Evolutionary conservation across 2,888 invertebrate species (phyloP).

Genomic region (Tanytarsus gracilentus): DNA sequence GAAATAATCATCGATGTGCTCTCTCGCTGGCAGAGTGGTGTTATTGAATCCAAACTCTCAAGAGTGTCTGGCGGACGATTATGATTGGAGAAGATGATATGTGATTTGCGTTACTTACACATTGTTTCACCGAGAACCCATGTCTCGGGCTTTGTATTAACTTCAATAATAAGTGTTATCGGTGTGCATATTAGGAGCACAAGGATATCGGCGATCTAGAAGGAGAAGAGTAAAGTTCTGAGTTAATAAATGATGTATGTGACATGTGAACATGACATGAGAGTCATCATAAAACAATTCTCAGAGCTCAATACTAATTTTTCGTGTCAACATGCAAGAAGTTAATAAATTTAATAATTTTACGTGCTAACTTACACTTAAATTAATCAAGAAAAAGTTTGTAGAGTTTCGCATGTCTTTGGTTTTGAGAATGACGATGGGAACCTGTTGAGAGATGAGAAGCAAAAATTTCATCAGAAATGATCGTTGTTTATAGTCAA

Average conservation of each 20-base stretch:
- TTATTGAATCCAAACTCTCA: conserved; percentile 5
- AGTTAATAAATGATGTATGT: background rate
- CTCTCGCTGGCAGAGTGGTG: background rate
- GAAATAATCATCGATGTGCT: background rate
- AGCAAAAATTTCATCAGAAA: too few relatives aligned
- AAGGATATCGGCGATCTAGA: conserved; percentile 64
- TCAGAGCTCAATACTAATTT: too few relatives aligned
- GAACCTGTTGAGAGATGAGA: too few relatives aligned
- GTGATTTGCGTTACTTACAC: conserved; percentile 62
- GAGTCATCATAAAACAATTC: background rate
- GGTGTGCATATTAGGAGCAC: conserved; percentile 87
- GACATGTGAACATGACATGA: background rate
- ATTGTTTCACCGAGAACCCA: conserved; percentile 87
- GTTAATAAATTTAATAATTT: background rate
- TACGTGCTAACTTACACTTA: conserved; percentile 54
- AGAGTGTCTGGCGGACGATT: conserved; percentile 13
- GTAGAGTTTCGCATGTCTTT: conserved; percentile 93
- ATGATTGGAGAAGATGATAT: background rate
- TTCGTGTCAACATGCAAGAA: background rate
- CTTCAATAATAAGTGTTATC: conserved; percentile 87
- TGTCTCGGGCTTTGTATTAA: conserved; percentile 81
- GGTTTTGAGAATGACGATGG: conserved; percentile 81
- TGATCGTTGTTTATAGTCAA: too few relatives aligned
- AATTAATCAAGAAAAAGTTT: conserved; percentile 87
- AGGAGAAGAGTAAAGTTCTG: background rate